Evolutionary conservation across 2,888 invertebrate species (phyloP).

Genomic region (Crossocerus cetratus): DNA sequence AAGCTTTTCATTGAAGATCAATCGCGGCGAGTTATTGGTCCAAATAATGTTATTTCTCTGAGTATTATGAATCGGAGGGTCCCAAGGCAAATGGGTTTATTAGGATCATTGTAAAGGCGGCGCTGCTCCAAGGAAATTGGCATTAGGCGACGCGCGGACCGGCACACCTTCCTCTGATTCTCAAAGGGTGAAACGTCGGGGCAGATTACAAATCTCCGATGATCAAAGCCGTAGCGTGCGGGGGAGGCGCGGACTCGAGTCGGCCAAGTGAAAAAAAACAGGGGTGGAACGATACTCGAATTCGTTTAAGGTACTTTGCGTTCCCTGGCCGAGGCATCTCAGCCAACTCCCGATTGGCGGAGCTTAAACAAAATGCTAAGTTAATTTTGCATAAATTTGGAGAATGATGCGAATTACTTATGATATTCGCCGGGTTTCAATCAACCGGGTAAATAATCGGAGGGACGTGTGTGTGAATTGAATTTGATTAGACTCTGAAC

Average conservation of each 20-base stretch:
- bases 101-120: no score
- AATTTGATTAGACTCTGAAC: no score
- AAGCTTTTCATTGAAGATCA: no score
- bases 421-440: no score
- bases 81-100: no score
- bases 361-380: not conserved
- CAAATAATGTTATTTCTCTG: not conserved
- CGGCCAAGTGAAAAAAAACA: conserved; percentile 25
- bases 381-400: not conserved
- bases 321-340: not conserved
- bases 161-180: not conserved
- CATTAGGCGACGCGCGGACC: not conserved
- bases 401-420: no score
- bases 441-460: no score
- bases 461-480: not conserved
- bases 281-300: conserved; percentile 5
- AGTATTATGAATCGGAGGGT: no score
- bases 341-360: not conserved
- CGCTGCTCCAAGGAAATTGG: not conserved
- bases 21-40: no score
- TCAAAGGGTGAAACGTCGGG: not conserved
- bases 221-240: conserved; percentile 13
- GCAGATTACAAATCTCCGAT: conserved; percentile 34
- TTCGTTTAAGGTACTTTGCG: conserved; percentile 1
- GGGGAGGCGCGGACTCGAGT: conserved; percentile 1